These are phyloP conservation scores for Macroramphosus scolopax DNA, from an alignment of 2,797 vertebrate species.

Conservation along the genomic window DNA sequence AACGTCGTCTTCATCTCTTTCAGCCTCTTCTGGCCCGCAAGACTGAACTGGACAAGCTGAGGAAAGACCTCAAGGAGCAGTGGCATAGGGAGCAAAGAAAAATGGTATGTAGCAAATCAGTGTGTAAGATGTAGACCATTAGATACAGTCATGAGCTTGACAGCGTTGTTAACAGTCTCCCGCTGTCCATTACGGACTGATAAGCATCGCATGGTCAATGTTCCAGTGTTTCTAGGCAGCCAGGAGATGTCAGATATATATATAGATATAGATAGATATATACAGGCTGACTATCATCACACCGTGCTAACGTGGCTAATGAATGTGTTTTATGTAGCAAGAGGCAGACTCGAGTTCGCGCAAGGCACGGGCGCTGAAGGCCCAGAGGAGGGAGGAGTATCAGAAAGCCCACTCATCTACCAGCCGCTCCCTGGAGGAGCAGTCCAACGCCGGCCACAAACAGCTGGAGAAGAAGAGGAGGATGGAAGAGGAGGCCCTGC, in stretches of 20 bases:
- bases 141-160: no score
- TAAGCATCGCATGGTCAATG: no score
- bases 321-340: conserved; percentile 81
- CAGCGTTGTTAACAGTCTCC: no score
- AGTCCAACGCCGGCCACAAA: conserved; percentile 84
- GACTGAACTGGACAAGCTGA: conserved; percentile 93
- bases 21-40: conserved; percentile 92
- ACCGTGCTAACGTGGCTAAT: conserved; percentile 27
- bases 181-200: no score
- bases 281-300: conserved; percentile 20
- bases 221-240: no score
- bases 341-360: conserved; percentile 88
- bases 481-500: conserved; percentile 92
- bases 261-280: no score
- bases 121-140: no score
- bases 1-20: no score
- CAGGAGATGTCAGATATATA: no score
- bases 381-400: conserved; percentile 92
- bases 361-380: conserved; percentile 85
- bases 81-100: conserved; percentile 98
- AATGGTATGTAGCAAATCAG: conserved; percentile 85
- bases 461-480: conserved; percentile 91
- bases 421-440: conserved; percentile 90
- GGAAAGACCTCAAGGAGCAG: conserved; percentile 96
- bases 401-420: conserved; percentile 88